Percentiles rank a stretch among this genome's conserved stretches.
Evolutionary conservation across 2,888 invertebrate species (phyloP).

Genomic region (Gari tellinella): DNA sequence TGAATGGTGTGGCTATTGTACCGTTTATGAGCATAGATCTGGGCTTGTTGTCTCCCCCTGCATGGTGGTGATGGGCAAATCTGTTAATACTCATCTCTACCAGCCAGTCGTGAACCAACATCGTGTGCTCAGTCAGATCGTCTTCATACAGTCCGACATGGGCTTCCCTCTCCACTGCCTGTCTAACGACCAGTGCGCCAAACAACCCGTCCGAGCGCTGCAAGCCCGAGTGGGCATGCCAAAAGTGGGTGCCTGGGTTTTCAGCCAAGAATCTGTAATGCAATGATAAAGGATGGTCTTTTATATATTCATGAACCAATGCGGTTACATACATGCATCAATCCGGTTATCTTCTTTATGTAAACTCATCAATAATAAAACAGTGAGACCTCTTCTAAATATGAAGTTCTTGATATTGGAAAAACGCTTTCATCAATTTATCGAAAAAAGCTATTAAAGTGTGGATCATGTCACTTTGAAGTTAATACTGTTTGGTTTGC

Average conservation of each 20-base stretch:
- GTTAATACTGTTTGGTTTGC: no score
- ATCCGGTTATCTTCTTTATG: no score
- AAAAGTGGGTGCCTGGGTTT: constrained; percentile 77
- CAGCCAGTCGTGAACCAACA: constrained; percentile 94
- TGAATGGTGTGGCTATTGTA: constrained; percentile 50
- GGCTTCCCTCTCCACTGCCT: constrained; percentile 91
- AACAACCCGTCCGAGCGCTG: constrained; percentile 76
- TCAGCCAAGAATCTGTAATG: constrained; percentile 70
- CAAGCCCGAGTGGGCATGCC: constrained; percentile 77
- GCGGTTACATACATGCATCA: no score
- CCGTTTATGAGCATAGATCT: constrained; percentile 93
- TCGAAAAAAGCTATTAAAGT: no score
- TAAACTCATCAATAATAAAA: no score
- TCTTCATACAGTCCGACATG: constrained; percentile 95
- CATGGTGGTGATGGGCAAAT: constrained; percentile 93
- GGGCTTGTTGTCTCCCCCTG: constrained; percentile 93
- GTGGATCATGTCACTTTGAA: no score
- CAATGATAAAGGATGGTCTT: no score
- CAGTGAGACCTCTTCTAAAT: no score
- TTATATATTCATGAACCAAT: no score
- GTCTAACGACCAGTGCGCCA: constrained; percentile 73
- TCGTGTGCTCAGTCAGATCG: constrained; percentile 94
- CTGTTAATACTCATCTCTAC: constrained; percentile 89
- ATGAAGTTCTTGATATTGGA: no score
- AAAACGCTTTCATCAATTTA: no score